A percentile compares a stretch with the other conserved stretches of the same genome.
phyloP scores from a whole-genome alignment of 1,140 invertebrate genomes.

The Brachionus manjavacas region DNA sequence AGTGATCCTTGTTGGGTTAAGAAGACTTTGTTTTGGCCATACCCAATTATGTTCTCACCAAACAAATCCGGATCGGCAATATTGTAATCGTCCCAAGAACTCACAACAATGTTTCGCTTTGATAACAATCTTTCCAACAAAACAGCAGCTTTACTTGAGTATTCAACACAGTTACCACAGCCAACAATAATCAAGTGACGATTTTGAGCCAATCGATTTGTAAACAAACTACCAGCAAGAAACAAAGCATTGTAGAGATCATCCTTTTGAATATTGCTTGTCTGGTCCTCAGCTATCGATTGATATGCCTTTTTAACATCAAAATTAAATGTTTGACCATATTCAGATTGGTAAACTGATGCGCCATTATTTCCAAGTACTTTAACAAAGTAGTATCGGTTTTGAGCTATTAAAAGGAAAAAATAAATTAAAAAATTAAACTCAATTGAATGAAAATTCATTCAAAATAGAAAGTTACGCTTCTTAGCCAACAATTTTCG shows the following conservation, averaged over 20 bases:
- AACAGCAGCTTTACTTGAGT: neutral
- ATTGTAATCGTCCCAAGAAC: constrained; percentile 36
- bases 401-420: neutral
- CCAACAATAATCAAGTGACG: constrained; percentile 28
- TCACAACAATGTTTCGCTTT: constrained; percentile 27
- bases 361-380: constrained; percentile 12
- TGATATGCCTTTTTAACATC: constrained; percentile 14
- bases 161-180: constrained; percentile 26
- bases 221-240: constrained; percentile 16
- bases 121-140: neutral
- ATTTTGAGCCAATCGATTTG: constrained; percentile 11
- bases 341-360: constrained; percentile 30
- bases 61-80: neutral
- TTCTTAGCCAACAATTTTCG: neutral
- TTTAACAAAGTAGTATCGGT: constrained; percentile 34
- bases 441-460: neutral
- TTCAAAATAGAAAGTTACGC: neutral
- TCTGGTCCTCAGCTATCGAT: neutral
- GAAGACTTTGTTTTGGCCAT: constrained; percentile 16
- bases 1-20: neutral
- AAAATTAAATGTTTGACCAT: constrained; percentile 16
- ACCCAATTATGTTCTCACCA: neutral
- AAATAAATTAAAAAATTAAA: neutral
- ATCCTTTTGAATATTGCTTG: neutral
- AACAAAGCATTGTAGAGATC: constrained; percentile 18